These are phyloP conservation scores for Cryptus armator DNA, from an alignment of 2,888 invertebrate species.

Conservation along the genomic window DNA sequence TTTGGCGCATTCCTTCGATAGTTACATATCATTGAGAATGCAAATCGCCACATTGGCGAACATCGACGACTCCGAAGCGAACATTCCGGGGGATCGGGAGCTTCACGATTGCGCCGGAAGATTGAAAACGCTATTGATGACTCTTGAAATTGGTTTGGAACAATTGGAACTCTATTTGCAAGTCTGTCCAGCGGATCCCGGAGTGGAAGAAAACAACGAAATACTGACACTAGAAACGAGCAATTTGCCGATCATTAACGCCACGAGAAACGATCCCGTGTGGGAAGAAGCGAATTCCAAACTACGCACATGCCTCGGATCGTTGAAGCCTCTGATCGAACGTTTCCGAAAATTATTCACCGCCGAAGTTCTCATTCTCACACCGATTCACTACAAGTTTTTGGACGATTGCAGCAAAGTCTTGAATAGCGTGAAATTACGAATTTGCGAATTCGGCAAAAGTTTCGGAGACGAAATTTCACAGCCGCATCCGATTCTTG, in stretches of 20 bases:
- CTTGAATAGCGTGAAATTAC: constrained; percentile 67
- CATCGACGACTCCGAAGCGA: constrained; percentile 81
- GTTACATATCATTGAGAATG: constrained; percentile 73
- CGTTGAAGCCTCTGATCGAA: constrained; percentile 69
- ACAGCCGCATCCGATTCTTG: constrained; percentile 78
- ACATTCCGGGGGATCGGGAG: constrained; percentile 81
- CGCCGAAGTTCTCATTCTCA: constrained; percentile 68
- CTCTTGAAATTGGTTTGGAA: constrained; percentile 87
- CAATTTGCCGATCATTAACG: constrained; percentile 74
- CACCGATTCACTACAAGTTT: constrained; percentile 74
- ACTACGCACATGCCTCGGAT: constrained; percentile 72
- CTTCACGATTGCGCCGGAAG: constrained; percentile 84
- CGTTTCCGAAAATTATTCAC: constrained; percentile 66
- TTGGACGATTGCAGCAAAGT: constrained; percentile 71
- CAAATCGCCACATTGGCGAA: constrained; percentile 76
- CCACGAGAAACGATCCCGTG: constrained; percentile 75
- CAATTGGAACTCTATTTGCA: constrained; percentile 90
- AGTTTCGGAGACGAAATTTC: constrained; percentile 69
- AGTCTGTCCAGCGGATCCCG: constrained; percentile 86
- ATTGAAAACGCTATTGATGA: constrained; percentile 86
- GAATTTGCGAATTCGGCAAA: constrained; percentile 66
- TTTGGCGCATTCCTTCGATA: constrained; percentile 86
- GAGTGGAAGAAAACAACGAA: constrained; percentile 71
- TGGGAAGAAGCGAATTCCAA: constrained; percentile 75
- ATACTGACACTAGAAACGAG: constrained; percentile 73